Conservation (phyloP, 2,113 vertebrate genomes). For the Columbina picui region DNA sequence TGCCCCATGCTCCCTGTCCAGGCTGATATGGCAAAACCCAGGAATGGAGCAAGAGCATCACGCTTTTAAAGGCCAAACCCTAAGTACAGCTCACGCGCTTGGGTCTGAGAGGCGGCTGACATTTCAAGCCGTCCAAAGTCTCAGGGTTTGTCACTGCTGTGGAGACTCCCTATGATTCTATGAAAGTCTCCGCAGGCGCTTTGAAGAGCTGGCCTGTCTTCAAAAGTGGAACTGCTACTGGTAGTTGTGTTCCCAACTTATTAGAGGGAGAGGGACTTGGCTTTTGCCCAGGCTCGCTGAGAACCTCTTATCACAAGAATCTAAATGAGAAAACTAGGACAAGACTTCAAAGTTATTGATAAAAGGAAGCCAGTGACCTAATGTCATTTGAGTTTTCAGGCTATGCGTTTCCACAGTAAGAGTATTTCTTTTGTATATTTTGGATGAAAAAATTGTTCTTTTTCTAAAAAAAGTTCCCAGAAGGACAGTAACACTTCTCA, state of each 20-base stretch:
- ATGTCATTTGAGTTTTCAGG: conserved; percentile 16
- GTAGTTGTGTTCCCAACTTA: background rate
- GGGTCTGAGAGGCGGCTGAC: background rate
- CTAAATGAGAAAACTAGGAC: conserved; percentile 53
- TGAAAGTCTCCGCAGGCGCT: background rate
- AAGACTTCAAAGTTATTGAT: conserved; percentile 56
- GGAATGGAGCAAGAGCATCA: fast-evolving
- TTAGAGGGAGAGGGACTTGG: background rate
- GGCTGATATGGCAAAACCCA: background rate
- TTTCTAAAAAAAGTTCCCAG: background rate
- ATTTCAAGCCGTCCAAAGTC: background rate
- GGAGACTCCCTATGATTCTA: too few relatives aligned
- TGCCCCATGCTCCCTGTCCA: fast-evolving
- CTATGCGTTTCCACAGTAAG: background rate
- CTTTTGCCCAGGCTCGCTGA: background rate
- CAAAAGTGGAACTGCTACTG: background rate
- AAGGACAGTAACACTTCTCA: background rate
- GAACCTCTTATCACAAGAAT: conserved; percentile 33
- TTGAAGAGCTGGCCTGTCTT: background rate
- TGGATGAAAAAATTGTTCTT: background rate
- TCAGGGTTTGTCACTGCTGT: background rate
- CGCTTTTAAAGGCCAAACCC: background rate
- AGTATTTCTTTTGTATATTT: background rate
- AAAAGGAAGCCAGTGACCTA: conserved; percentile 50
- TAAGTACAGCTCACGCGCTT: fast-evolving